Conservation (phyloP, 2,113 vertebrate genomes). For the Chunga burmeisteri region DNA sequence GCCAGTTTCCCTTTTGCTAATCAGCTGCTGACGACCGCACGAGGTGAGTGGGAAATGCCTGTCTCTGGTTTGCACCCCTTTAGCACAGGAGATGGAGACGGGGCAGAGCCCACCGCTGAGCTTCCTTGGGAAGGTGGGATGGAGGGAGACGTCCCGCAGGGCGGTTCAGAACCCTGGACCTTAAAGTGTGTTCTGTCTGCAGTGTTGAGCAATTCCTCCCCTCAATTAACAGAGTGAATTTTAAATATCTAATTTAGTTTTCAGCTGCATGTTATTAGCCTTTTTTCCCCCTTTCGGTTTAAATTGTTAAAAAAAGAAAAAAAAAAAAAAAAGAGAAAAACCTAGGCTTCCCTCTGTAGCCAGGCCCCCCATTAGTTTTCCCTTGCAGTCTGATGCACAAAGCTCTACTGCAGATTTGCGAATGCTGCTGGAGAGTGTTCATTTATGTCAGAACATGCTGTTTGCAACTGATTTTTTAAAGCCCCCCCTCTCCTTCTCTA, state of each 20-base stretch:
- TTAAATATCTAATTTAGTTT: neutral
- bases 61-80: neutral
- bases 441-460: slow-evolving; percentile 21
- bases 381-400: neutral
- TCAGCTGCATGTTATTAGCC: neutral
- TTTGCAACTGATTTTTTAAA: slow-evolving; percentile 15
- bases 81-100: neutral
- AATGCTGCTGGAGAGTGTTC: neutral
- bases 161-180: neutral
- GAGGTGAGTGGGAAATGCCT: neutral
- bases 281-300: neutral
- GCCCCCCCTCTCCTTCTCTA: neutral
- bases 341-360: neutral
- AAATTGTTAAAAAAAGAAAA: neutral
- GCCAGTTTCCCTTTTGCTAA: neutral
- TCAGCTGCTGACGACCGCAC: neutral
- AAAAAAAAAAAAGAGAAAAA: too few relatives aligned
- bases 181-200: neutral
- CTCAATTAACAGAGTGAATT: neutral
- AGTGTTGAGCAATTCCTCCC: neutral
- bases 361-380: neutral
- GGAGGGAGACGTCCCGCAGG: neutral
- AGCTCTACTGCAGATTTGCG: neutral
- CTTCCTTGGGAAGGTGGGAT: neutral
- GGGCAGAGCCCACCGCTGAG: neutral